phyloP scores from a whole-genome alignment of 2,797 vertebrate species.

The Eulemur mongoz region DNA sequence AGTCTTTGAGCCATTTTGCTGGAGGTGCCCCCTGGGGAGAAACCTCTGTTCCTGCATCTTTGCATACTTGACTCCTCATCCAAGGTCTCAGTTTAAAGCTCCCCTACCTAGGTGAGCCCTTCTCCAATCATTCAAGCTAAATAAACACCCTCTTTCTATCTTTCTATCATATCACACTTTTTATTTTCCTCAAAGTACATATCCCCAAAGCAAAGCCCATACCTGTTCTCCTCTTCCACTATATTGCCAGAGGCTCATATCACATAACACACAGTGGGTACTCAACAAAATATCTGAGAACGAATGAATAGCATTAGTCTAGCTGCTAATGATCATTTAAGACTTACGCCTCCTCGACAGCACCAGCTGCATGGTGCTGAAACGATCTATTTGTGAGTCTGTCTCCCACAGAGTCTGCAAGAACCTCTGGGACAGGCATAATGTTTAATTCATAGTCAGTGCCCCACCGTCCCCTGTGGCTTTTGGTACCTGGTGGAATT shows the following conservation, averaged over 20 bases:
- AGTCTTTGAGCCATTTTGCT: neutral
- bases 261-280: neutral
- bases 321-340: neutral
- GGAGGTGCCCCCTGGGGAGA: neutral
- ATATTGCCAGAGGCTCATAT: neutral
- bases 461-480: neutral
- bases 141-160: neutral
- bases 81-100: neutral
- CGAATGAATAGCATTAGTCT: neutral
- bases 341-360: neutral
- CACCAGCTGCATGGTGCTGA: neutral
- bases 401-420: neutral
- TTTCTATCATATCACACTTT: neutral
- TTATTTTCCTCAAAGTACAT: neutral
- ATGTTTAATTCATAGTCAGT: slow-evolving; percentile 19
- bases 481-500: neutral
- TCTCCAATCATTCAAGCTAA: neutral
- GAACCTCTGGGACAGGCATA: neutral
- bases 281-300: neutral
- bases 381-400: neutral
- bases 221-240: neutral
- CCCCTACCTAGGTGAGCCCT: neutral
- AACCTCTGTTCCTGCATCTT: neutral
- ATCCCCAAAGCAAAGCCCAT: slow-evolving; percentile 1
- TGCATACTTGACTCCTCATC: neutral